Evolutionary conservation across 2,113 vertebrate species (phyloP).

Genomic region (Calyptomena viridis): DNA sequence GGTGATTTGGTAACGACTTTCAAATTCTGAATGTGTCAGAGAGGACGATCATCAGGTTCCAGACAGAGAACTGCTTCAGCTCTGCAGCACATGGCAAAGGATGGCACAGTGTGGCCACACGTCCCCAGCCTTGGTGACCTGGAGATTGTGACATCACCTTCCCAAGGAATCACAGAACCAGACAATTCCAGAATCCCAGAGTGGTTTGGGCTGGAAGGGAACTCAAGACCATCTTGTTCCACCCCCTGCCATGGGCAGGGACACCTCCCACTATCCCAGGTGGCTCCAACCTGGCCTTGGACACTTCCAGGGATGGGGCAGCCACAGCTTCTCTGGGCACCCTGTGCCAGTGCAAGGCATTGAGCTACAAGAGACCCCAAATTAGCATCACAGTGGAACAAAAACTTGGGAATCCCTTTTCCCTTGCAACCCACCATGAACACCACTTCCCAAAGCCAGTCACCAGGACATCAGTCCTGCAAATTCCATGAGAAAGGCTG

Average conservation of each 20-base stretch:
- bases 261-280: not conserved
- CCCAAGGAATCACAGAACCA: not conserved
- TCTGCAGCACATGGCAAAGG: not conserved
- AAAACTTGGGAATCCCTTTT: not conserved
- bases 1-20: not conserved
- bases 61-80: not conserved
- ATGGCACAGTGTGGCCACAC: rapidly evolving
- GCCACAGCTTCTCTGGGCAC: not conserved
- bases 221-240: not conserved
- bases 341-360: not conserved
- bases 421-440: not conserved
- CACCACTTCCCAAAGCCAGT: not conserved
- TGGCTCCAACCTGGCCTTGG: not conserved
- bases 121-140: not conserved
- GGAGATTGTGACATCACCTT: not conserved
- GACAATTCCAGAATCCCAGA: not conserved
- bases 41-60: not conserved
- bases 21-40: not conserved
- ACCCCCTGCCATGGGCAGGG: not conserved
- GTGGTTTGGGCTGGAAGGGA: not conserved
- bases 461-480: not conserved
- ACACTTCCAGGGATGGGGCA: not conserved
- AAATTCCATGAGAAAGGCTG: not conserved
- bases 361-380: not conserved
- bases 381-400: not conserved